Conservation (phyloP, 2,113 vertebrate species). For the Ursus arctos region DNA sequence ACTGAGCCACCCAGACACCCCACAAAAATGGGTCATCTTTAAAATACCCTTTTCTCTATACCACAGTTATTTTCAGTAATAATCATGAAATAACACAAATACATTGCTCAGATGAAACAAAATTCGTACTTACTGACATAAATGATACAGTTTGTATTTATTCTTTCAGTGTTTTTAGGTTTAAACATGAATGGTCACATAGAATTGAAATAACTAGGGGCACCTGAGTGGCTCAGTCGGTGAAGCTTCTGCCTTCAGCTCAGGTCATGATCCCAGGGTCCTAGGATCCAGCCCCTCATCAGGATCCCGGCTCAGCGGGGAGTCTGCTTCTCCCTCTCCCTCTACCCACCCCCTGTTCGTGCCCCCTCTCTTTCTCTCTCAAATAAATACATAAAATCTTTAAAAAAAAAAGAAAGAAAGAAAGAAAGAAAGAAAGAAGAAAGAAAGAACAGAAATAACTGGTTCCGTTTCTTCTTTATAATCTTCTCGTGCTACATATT, state of each 20-base stretch:
- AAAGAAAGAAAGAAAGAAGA: too few relatives aligned
- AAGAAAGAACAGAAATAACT: not conserved
- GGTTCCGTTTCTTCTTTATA: not conserved
- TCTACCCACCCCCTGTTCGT: too few relatives aligned
- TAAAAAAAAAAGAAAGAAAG: too few relatives aligned
- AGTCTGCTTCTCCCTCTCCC: too few relatives aligned
- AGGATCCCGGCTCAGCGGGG: too few relatives aligned
- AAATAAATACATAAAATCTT: too few relatives aligned
- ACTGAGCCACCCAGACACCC: not conserved
- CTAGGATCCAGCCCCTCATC: too few relatives aligned
- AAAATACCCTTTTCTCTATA: not conserved
- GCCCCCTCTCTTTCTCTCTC: too few relatives aligned
- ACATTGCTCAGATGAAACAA: not conserved
- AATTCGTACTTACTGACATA: not conserved
- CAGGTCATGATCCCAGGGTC: too few relatives aligned
- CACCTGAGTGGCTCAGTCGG: too few relatives aligned
- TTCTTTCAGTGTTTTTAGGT: not conserved
- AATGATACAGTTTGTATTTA: not conserved
- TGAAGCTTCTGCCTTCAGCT: too few relatives aligned
- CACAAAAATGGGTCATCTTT: not conserved
- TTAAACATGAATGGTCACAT: not conserved
- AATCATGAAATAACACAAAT: constrained; percentile 2
- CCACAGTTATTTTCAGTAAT: not conserved
- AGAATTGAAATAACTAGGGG: not conserved
- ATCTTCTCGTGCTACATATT: not conserved